A percentile compares a stretch with the other conserved stretches of the same genome.
Evolutionary conservation across 2,888 invertebrate species (phyloP).

Genomic region (Calliphora vomitoria): DNA sequence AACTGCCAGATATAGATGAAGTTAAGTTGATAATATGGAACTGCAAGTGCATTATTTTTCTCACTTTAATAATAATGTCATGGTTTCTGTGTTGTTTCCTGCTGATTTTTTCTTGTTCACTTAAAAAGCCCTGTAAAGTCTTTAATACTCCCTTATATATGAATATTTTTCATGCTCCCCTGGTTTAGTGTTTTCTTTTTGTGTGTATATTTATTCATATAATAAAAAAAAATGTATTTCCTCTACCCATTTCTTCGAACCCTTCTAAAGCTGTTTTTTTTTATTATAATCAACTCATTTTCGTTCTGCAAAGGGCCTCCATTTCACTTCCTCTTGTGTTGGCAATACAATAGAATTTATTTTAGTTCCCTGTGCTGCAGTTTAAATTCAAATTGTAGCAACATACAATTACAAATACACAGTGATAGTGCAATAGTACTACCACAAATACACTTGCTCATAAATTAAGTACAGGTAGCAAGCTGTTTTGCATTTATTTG

Average conservation of each 20-base stretch:
- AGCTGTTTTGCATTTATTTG: slow-evolving; percentile 27
- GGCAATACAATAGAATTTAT: slow-evolving; percentile 16
- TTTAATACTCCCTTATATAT: no score
- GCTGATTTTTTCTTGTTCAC: no score
- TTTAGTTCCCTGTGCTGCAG: slow-evolving; percentile 1
- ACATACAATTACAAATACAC: not conserved
- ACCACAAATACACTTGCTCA: not conserved
- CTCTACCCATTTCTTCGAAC: not conserved
- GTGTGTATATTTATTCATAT: no score
- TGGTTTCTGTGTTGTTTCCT: no score
- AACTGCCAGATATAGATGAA: no score
- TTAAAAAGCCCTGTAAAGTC: no score
- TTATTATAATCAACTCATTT: slow-evolving; percentile 8
- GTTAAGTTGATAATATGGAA: no score
- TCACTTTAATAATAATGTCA: no score
- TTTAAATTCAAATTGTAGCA: slow-evolving; percentile 18
- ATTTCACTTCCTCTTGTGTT: slow-evolving; percentile 44
- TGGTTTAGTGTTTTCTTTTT: no score
- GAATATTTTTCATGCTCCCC: no score
- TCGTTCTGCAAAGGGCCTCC: slow-evolving; percentile 12
- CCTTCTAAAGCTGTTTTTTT: not conserved
- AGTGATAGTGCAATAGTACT: not conserved
- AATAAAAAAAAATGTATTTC: no score
- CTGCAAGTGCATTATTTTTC: no score
- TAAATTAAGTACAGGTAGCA: slow-evolving; percentile 7